Conservation (phyloP, 2,797 vertebrate species). For the Cryptoblepharus egeriae region DNA sequence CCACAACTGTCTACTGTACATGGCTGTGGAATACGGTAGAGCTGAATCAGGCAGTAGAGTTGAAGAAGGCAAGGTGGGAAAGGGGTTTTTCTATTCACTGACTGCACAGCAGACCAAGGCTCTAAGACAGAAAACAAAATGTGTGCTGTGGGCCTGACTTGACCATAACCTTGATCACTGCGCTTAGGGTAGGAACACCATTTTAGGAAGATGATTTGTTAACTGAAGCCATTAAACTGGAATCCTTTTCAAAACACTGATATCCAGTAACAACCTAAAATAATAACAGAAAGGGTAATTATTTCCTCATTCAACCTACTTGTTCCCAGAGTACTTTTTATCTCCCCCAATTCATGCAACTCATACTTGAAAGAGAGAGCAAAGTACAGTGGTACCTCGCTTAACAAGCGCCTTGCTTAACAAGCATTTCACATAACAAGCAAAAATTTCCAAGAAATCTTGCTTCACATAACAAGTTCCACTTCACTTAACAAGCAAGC, state of each 20-base stretch:
- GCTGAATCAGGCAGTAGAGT: not conserved
- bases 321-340: too few relatives aligned
- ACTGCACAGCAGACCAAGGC: not conserved
- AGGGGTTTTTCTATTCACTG: not conserved
- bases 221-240: not conserved
- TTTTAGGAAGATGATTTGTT: not conserved
- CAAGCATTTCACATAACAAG: too few relatives aligned
- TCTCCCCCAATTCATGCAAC: too few relatives aligned
- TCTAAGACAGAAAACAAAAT: not conserved
- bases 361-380: not conserved
- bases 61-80: not conserved
- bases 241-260: not conserved
- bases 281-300: not conserved
- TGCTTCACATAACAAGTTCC: too few relatives aligned
- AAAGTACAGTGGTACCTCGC: too few relatives aligned
- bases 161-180: not conserved
- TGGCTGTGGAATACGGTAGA: not conserved
- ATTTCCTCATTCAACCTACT: not conserved
- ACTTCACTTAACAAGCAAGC: too few relatives aligned
- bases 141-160: fast-evolving
- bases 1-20: slow-evolving; percentile 2
- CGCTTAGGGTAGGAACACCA: too few relatives aligned
- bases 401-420: too few relatives aligned
- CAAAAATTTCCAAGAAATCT: too few relatives aligned
- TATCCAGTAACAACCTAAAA: not conserved